Evolutionary conservation across 1,140 invertebrate genomes (phyloP).

Genomic region (Megathymus violae): DNA sequence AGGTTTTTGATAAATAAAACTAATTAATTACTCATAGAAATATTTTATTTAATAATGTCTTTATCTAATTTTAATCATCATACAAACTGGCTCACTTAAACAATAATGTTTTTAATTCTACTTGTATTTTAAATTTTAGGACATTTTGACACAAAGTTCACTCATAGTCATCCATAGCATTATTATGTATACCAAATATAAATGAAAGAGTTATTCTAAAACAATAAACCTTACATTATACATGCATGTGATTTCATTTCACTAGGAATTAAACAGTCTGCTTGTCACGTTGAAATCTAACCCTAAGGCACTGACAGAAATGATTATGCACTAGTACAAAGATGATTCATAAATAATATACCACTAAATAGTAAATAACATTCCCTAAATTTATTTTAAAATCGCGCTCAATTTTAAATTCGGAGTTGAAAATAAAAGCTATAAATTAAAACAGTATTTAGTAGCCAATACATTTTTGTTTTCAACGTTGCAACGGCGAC

Average conservation of each 20-base stretch:
- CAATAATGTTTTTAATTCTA: slow-evolving; percentile 65
- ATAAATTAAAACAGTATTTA: slow-evolving; percentile 39
- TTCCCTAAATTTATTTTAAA: slow-evolving; percentile 64
- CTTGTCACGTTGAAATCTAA: slow-evolving; percentile 62
- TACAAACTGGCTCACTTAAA: slow-evolving; percentile 73
- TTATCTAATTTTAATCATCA: slow-evolving; percentile 75
- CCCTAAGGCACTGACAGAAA: slow-evolving; percentile 74
- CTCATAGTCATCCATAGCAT: slow-evolving; percentile 40
- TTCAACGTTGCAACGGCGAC: slow-evolving; percentile 22
- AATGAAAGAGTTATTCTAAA: slow-evolving; percentile 23
- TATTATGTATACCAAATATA: slow-evolving; percentile 34
- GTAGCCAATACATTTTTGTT: slow-evolving; percentile 28
- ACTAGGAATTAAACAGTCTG: slow-evolving; percentile 65
- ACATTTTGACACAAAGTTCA: slow-evolving; percentile 69
- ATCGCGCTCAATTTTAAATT: slow-evolving; percentile 57
- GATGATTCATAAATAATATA: slow-evolving; percentile 67
- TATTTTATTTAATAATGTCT: slow-evolving; percentile 79
- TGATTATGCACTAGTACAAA: slow-evolving; percentile 73
- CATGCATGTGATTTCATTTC: slow-evolving; percentile 58
- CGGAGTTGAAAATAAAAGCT: slow-evolving; percentile 44
- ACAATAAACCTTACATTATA: slow-evolving; percentile 47
- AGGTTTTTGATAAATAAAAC: slow-evolving; percentile 27
- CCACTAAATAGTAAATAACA: slow-evolving; percentile 74
- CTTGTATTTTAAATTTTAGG: slow-evolving; percentile 58
- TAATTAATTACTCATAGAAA: slow-evolving; percentile 60